Base-by-base conservation (phyloP, 1,140 invertebrate genomes). In the Probaryconus sp. region DNA sequence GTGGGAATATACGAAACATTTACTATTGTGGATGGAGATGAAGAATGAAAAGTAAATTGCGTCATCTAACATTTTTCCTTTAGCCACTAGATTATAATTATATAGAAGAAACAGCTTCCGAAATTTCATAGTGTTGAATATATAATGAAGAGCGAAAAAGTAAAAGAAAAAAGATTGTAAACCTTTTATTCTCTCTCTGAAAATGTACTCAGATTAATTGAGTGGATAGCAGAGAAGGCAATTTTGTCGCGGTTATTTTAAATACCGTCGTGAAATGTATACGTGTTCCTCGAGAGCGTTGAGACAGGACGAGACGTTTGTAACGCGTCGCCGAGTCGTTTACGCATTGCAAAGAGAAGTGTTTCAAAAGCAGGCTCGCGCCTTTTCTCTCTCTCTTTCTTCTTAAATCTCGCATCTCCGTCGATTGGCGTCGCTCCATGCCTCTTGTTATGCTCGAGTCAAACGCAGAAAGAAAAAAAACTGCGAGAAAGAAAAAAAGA, bases 11-110 rank as follows among this genome's bases (percentile, higher is more conserved):
- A 43, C 2, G 5, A 11, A n/a, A 5, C 45, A 24, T 56, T 55
- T 50, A 48, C 47, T 33, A 40, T 3, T 4, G 3, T 26, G 43
- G 2, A 55, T 35, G 26, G 13, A 65, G 48, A 28, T 18, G 18
- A 43, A 72, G 33, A 50, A 51, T 53, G 58, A 60, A 64, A 64
- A 47, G 63, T 38, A 47, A 53, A 60, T 60, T 64, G 67, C 60
- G 58, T 69, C 55, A 76, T 70, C 51, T 21, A 17, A 61, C 55
- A n/a, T n/a, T n/a, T n/a, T n/a, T n/a, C n/a, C n/a, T n/a, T n/a
- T n/a, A n/a, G n/a, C n/a, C n/a, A n/a, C n/a, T n/a, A n/a, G n/a
- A n/a, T n/a, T n/a, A n/a, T n/a, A n/a, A n/a, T n/a, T n/a, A n/a
- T n/a, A n/a, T n/a, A n/a, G n/a, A n/a, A n/a, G n/a, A n/a, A n/a